These are phyloP conservation scores for Pristiophorus japonicus DNA, from an alignment of 2,113 vertebrate genomes.

Conservation along the genomic window DNA sequence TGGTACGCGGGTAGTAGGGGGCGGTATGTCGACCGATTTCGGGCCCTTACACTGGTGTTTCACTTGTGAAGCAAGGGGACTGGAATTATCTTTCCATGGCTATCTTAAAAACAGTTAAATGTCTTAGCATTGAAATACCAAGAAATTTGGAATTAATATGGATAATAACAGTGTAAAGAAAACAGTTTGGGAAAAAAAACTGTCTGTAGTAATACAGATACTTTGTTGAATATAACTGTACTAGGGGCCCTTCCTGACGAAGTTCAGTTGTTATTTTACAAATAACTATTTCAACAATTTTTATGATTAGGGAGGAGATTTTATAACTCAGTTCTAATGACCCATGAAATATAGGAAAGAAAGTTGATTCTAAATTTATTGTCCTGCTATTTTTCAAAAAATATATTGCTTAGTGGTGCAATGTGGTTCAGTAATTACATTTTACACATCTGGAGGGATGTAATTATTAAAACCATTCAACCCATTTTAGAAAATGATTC, in stretches of 20 bases:
- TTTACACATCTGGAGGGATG: not conserved
- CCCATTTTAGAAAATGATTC: not conserved
- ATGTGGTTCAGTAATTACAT: constrained; percentile 7
- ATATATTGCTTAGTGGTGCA: not conserved
- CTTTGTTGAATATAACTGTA: not conserved
- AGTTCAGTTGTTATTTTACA: not conserved
- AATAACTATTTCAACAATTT: not conserved
- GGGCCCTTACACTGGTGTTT: not conserved
- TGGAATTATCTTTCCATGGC: not conserved
- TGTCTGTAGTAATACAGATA: not conserved
- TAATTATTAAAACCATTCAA: constrained; percentile 9
- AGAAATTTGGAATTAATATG: not conserved
- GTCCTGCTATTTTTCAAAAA: not conserved
- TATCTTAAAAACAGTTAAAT: not conserved
- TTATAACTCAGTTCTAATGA: not conserved
- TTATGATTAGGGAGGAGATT: not conserved
- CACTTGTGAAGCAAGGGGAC: not conserved
- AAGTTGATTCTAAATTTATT: not conserved
- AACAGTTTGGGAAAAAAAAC: no score
- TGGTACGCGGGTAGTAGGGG: no score
- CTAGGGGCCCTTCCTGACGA: not conserved
- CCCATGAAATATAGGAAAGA: not conserved
- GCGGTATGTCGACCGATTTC: no score
- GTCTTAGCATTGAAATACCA: not conserved
- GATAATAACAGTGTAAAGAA: not conserved